phyloP scores from a whole-genome alignment of 2,888 invertebrate genomes.

The Orthonychiurus folsomi region DNA sequence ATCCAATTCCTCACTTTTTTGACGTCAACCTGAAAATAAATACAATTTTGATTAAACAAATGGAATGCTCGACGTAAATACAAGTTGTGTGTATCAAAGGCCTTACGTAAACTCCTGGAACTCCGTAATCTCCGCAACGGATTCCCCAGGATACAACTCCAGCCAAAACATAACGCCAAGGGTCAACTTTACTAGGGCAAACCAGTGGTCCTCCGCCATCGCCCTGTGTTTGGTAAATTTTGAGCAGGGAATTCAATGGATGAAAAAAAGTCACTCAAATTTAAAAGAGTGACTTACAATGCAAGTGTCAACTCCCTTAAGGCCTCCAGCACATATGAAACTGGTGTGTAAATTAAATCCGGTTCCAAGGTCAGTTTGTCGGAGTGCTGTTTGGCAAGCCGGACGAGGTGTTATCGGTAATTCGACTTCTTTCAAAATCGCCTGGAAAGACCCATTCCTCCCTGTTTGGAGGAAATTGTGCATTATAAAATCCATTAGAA shows the following conservation, averaged over 20 bases:
- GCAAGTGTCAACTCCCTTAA: constrained; percentile 35
- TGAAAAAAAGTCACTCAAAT: not conserved
- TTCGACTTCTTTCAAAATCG: constrained; percentile 37
- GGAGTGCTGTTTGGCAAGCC: constrained; percentile 26
- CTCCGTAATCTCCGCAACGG: constrained; percentile 31
- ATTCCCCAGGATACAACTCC: constrained; percentile 38
- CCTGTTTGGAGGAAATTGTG: no score
- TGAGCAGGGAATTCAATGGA: constrained; percentile 1
- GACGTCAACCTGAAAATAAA: constrained; percentile 30
- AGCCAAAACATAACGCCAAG: constrained; percentile 36
- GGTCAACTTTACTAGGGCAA: constrained; percentile 33
- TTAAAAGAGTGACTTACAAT: constrained; percentile 22
- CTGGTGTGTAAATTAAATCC: constrained; percentile 33
- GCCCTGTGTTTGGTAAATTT: constrained; percentile 15
- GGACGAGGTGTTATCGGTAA: constrained; percentile 27
- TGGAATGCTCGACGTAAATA: not conserved
- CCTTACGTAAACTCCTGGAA: constrained; percentile 21
- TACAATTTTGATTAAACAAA: not conserved
- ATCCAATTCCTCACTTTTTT: constrained; percentile 34
- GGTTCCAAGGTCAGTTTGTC: constrained; percentile 32
- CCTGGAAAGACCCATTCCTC: constrained; percentile 33
- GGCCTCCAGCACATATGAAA: constrained; percentile 39
- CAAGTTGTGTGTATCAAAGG: constrained; percentile 1
- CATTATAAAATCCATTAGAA: no score
- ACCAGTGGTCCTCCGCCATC: constrained; percentile 37